Conservation (phyloP, 92 coral and sea anemone genomes). For the Epizoanthus illoricatus region DNA sequence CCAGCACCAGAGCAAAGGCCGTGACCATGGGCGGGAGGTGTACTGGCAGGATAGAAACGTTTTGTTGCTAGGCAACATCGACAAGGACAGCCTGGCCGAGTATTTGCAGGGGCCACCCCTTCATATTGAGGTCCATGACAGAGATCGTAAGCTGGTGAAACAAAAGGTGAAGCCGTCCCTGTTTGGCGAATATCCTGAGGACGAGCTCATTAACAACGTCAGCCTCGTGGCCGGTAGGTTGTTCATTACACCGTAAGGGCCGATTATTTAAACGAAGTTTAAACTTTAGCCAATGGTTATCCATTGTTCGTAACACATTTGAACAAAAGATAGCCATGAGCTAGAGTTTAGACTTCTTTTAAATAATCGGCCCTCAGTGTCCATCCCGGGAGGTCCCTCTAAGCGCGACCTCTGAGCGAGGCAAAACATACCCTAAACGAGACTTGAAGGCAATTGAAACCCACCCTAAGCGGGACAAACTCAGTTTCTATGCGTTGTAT, state of each 20-base stretch:
- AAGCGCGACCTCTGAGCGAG: too few species aligned
- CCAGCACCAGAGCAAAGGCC: conserved; percentile 68
- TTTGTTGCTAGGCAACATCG: conserved; percentile 83
- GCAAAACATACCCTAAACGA: too few species aligned
- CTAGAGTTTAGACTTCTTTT: too few species aligned
- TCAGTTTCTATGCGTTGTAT: too few species aligned
- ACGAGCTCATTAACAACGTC: conserved; percentile 93
- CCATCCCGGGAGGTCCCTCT: too few species aligned
- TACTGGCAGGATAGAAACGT: conserved; percentile 92
- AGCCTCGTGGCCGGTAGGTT: conserved; percentile 84
- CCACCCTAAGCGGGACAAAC: too few species aligned
- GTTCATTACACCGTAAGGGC: not conserved
- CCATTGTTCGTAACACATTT: too few species aligned
- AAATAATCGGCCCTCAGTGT: too few species aligned
- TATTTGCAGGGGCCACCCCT: conserved; percentile 91
- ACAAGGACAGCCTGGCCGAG: conserved; percentile 78
- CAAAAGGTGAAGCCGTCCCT: conserved; percentile 79
- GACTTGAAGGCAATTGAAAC: too few species aligned
- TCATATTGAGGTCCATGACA: conserved; percentile 90
- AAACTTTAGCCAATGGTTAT: too few species aligned
- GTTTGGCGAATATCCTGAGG: conserved; percentile 93
- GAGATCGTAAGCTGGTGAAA: conserved; percentile 73
- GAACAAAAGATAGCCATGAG: too few species aligned
- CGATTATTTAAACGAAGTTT: too few species aligned
- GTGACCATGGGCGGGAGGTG: conserved; percentile 86